Evolutionary conservation across 2,888 invertebrate species (phyloP).

Genomic region (Leucophenga maculata): DNA sequence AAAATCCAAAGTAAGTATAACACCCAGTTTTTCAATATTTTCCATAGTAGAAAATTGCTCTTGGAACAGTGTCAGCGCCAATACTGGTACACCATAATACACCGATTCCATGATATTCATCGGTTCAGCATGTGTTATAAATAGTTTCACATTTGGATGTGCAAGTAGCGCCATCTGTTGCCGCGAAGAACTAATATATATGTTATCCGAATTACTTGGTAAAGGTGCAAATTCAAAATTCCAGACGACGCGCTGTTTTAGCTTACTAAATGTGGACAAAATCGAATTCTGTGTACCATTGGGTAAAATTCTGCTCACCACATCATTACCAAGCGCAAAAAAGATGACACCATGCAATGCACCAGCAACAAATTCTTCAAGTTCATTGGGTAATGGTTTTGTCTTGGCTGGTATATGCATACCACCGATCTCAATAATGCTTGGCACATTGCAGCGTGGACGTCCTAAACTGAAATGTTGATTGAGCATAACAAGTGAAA

Average conservation of each 20-base stretch:
- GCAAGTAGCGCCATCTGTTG: slow-evolving; percentile 71
- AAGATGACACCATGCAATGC: slow-evolving; percentile 71
- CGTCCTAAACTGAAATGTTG: slow-evolving; percentile 58
- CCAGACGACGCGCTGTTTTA: slow-evolving; percentile 65
- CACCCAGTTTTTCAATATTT: slow-evolving; percentile 67
- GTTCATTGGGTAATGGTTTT: slow-evolving; percentile 48
- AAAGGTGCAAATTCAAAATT: slow-evolving; percentile 63
- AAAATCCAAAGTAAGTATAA: slow-evolving; percentile 63
- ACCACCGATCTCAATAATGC: slow-evolving; percentile 67
- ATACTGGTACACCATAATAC: slow-evolving; percentile 70
- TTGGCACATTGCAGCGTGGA: slow-evolving; percentile 62
- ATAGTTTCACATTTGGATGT: slow-evolving; percentile 70
- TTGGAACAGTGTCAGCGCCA: slow-evolving; percentile 72
- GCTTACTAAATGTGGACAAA: slow-evolving; percentile 31
- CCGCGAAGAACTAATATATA: slow-evolving; percentile 62
- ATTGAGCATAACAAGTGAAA: slow-evolving; percentile 65
- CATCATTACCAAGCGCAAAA: slow-evolving; percentile 71
- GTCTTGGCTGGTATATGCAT: slow-evolving; percentile 55
- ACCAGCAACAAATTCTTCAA: slow-evolving; percentile 67
- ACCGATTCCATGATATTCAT: slow-evolving; percentile 71
- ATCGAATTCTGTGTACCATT: slow-evolving; percentile 40
- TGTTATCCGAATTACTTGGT: slow-evolving; percentile 48
- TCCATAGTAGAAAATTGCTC: slow-evolving; percentile 73
- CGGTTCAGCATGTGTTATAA: slow-evolving; percentile 72
- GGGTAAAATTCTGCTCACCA: slow-evolving; percentile 51